A percentile compares a stretch with the other conserved stretches of the same genome.
phyloP scores from a whole-genome alignment of 2,113 vertebrate genomes.

The Hippocampus abdominalis region DNA sequence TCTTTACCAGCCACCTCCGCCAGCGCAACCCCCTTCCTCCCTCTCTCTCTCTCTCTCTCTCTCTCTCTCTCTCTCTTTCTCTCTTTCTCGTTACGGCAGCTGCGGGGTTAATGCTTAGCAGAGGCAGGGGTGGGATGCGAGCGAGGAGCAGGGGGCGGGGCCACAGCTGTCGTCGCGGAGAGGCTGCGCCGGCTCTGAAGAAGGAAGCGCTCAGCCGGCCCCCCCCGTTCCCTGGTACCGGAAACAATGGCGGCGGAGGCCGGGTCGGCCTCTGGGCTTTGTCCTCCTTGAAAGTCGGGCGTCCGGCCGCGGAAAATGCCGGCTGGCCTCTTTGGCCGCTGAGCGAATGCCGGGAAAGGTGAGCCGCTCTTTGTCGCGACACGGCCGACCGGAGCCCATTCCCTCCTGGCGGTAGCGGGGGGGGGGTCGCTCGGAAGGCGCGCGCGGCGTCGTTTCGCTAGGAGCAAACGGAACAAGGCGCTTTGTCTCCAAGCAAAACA shows the following conservation, averaged over 20 bases:
- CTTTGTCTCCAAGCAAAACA: not conserved
- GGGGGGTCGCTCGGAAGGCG: too few relatives aligned
- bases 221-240: constrained; percentile 65
- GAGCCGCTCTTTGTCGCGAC: constrained; percentile 21
- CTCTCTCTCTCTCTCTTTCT: too few relatives aligned
- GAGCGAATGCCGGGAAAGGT: constrained; percentile 63
- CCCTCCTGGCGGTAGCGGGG: too few relatives aligned
- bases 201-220: constrained; percentile 42
- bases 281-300: constrained; percentile 18
- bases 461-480: constrained; percentile 26
- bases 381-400: too few relatives aligned
- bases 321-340: constrained; percentile 35
- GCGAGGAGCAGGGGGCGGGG: constrained; percentile 66
- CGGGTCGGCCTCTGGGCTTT: constrained; percentile 20
- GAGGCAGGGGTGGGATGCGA: constrained; percentile 51
- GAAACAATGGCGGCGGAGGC: constrained; percentile 65
- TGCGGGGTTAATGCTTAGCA: constrained; percentile 74
- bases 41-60: constrained; percentile 39
- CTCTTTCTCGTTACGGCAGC: constrained; percentile 54
- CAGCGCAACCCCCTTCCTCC: constrained; percentile 30
- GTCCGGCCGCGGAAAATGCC: constrained; percentile 21
- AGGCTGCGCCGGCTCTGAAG: constrained; percentile 65
- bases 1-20: constrained; percentile 39
- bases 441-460: not conserved
- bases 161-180: constrained; percentile 77